Base-by-base conservation (phyloP, 2,113 vertebrate species). In the Lagopus leucura region DNA sequence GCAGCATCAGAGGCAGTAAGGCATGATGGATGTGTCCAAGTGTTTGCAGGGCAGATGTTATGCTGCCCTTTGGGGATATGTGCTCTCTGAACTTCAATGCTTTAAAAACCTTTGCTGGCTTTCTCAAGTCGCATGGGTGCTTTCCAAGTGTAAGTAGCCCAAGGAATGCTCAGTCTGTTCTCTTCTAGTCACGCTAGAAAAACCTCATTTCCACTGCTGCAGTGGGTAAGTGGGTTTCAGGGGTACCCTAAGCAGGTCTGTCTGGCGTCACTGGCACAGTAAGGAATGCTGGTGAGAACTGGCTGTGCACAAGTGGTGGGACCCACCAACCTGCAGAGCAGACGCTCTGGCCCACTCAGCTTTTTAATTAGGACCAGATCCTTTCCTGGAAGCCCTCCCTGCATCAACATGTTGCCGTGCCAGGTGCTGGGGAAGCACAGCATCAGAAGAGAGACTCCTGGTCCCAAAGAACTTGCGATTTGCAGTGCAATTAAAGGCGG, bases 181-280 rank as follows among this genome's bases (percentile, higher is more conserved):
- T 78, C 30, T 9, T 11, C 47, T 17, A 60, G 38, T 66, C 0
- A 0, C 28, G 27, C 38, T 25, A 16, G 15, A 25, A 67, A n/a
- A n/a, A 48, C 17, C 9, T 6, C 25, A 4, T 24, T 38, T 30
- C 2, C 42, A 32, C 34, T 71, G 43, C 3, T 38, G 3, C 15
- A 3, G 2, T 0, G 1, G 40, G 36, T 21, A 16, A 2, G 0
- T 16, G 18, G 3, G 4, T 21, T 57, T 52, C 57, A 2, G 52
- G 47, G n/a, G 25, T 63, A 40, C 34, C 63, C 43, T 57, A 58
- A 38, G 75, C 47, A 52, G 52, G 45, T 79, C n/a, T 25, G 61
- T 4, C 61, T 48, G 67, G 2, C 47, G 52, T 25, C 47, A 7
- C 8, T 4, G 10, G 67, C 50, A 0, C 7, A 12, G 43, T 3